These are phyloP conservation scores for Empidonax traillii DNA, from an alignment of 2,113 vertebrate species.

Conservation along the genomic window DNA sequence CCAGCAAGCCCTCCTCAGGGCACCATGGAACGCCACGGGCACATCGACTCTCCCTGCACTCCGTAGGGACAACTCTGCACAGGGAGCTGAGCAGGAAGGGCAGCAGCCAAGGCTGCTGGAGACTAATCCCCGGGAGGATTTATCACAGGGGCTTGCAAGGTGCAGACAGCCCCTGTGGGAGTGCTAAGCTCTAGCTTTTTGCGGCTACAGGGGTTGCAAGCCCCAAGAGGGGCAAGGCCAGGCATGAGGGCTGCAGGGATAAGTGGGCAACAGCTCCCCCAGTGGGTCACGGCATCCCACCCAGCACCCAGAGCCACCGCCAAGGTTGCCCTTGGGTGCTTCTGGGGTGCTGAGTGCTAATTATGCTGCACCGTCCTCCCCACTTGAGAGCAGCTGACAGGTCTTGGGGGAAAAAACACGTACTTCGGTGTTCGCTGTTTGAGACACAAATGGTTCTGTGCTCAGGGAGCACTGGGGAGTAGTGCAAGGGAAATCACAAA, in stretches of 20 bases:
- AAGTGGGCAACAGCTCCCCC: background rate
- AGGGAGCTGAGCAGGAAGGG: background rate
- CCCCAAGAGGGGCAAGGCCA: fast-evolving
- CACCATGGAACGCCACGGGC: fast-evolving
- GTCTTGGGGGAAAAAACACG: fast-evolving
- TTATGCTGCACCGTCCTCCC: background rate
- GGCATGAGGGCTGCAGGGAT: fast-evolving
- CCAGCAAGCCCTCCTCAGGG: fast-evolving
- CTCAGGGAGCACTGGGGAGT: background rate
- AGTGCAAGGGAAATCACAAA: fast-evolving
- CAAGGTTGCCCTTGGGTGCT: background rate
- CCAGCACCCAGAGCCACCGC: fast-evolving
- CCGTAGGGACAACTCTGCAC: fast-evolving
- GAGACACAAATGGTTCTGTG: background rate
- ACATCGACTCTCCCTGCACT: fast-evolving
- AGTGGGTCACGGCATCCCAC: background rate
- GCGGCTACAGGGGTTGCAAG: background rate
- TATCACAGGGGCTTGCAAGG: background rate
- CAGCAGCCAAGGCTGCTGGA: background rate
- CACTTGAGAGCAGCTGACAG: background rate
- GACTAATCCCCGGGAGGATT: background rate
- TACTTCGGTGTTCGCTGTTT: background rate
- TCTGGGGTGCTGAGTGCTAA: background rate
- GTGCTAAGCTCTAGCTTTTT: background rate
- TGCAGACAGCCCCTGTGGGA: fast-evolving